Base-by-base conservation (phyloP, 2,797 vertebrate genomes). In the Balearica regulorum region DNA sequence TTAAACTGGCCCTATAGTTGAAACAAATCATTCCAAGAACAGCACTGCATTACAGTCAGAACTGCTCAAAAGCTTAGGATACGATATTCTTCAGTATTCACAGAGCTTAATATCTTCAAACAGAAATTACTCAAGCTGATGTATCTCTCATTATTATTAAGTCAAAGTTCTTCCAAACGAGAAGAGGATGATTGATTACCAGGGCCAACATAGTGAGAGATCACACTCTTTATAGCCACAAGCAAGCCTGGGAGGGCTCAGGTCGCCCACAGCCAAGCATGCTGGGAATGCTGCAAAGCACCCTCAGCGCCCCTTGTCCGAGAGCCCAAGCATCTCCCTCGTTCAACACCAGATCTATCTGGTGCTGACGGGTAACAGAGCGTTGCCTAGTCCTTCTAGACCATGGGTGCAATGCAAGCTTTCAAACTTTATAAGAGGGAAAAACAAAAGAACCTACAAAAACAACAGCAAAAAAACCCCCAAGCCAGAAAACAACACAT, bases 11-110 rank as follows among this genome's bases (percentile, higher is more conserved):
- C 82, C 83, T 91, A 44, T 46, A 91, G 87, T 85, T 95, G 83
- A 97, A 98, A 97, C 78, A 89, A 97, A 96, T 96, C 93, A 96
- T 89, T 95, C 82, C 88, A 95, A 88, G 91, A 96, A 90, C 79
- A 93, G 95, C 61, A 81, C 29, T 87, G 80, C 93, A 94, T 93
- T 95, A 93, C 76, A 84, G 86, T 93, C 87, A 83, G 83, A 89
- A 94, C 62, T 70, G 79, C 71, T 97, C 91, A 96, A 94, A 97
- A 96, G 83, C 93, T 95, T 82, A 66, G 64, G 70, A 73, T 68
- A 87, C 0, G 0, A 82, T 94, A 91, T 93, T 94, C 91, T 88
- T 96, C 92, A 91, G 71, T 90, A 89, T 96, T 96, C 91, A 83
- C 16, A 76, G 82, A 85, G 58, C 80, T 97, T 96, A 97, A 69